These are phyloP conservation scores for Deilephila porcellus DNA, from an alignment of 2,888 invertebrate genomes.

Conservation along the genomic window DNA sequence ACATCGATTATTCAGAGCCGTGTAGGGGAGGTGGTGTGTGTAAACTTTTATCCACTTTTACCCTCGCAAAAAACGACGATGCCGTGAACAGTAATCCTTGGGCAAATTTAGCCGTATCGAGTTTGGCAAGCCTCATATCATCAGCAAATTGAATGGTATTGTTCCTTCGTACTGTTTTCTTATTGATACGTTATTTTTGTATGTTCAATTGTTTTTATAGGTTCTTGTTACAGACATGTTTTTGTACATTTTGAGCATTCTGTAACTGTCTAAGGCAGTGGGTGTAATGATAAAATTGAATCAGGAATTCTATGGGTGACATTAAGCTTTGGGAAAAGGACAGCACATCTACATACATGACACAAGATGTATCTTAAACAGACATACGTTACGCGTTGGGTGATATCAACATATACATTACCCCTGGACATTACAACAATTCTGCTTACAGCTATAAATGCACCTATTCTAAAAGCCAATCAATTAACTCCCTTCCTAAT, in stretches of 20 bases:
- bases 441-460: too few species aligned
- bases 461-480: too few species aligned
- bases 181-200: neutral
- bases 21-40: neutral
- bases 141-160: conserved; percentile 24
- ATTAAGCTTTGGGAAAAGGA: too few species aligned
- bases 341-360: too few species aligned
- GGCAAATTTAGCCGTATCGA: conserved; percentile 13
- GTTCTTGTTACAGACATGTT: neutral
- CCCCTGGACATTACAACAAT: too few species aligned
- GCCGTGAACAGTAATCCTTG: conserved; percentile 12
- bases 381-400: too few species aligned
- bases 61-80: conserved; percentile 19
- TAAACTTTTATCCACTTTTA: conserved; percentile 14
- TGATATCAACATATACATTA: too few species aligned
- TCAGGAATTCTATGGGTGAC: too few species aligned
- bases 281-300: too few species aligned
- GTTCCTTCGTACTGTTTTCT: neutral
- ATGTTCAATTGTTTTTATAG: neutral
- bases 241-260: too few species aligned
- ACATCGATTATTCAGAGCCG: conserved; percentile 16
- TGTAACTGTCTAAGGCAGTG: too few species aligned
- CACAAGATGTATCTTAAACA: too few species aligned
- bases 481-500: neutral
- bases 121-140: conserved; percentile 21